Evolutionary conservation across 2,888 invertebrate species (phyloP), one percentile per base, ranked within the genome.

Genomic region (Ophonus ardosiacus): DNA sequence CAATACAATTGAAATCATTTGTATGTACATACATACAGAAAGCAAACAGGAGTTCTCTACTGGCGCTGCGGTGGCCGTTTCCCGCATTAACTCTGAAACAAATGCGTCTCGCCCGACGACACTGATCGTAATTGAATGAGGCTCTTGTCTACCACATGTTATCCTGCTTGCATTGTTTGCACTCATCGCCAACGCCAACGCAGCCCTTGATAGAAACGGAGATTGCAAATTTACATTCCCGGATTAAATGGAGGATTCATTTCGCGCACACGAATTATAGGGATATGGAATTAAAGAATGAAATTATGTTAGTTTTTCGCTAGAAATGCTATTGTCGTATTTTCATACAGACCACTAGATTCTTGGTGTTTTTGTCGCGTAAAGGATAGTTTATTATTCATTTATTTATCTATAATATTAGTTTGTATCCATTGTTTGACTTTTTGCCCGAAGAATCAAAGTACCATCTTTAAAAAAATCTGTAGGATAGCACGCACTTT

Each of bases 141-240:
- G 74, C 83, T 74, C 83, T 83, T 83, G 83, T 83, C 83, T 83
- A 83, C 83, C 83, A 83, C 83, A 83, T 83, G 83, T 83, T 83
- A 83, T 83, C 83, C 83, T 76, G 51, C 71, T 43, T 74, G 71
- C 71, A 74, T 74, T 74, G 71, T 74, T 74, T 74, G 71, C 40
- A 40, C 15, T 40, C 71, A 74, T 17, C 15, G 71, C 43, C 71
- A 74, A 17, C 7, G 71, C 43, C 71, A 74, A 17, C 7, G 71
- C 43, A 43, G 51, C 43, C 43, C 40, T 40, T 43, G 71, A 74
- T 74, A 43, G 40, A 43, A 74, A 74, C 17, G 71, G 43, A 74
- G 18, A 74, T 74, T 74, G 71, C 17, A 74, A 74, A 74, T 74
- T 74, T 74, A 74, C 71, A 74, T 74, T 68, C 68, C n/a, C 7